Base-by-base conservation (phyloP, 2,888 invertebrate genomes). In the Xylophagus ater region DNA sequence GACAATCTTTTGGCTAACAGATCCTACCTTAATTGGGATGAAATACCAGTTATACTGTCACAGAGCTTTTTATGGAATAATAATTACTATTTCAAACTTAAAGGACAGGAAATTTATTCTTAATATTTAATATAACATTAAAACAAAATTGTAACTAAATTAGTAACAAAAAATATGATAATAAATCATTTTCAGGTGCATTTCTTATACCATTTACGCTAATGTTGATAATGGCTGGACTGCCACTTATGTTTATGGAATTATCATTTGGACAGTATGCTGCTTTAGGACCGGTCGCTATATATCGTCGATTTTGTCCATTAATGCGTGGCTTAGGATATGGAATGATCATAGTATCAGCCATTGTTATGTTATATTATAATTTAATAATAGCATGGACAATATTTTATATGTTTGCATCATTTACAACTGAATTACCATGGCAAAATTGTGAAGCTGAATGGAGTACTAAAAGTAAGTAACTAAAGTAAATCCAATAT, bases 191-290 rank as follows among this genome's bases (percentile, higher is more conserved):
- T 65, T 8, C 66, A 76, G 81, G 84, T 37, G 84, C 84, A 23
- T 87, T 88, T 61, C 72, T 88, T 15, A 81, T 88, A 57, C 87
- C 87, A 8, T 88, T 86, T 58, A 74, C 80, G 41, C 70, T 84
- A 44, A 81, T 86, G 79, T 71, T 88, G 47, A 69, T 86, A 50
- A 76, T 83, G 51, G 82, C 81, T 38, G 85, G 85, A 6, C 66
- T 86, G 38, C 86, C 86, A 18, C 70, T 86, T 6, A 81, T 86
- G 74, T 85, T 85, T 54, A 80, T 85, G 78, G 86, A 87, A 59
- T 66, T 85, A n/a, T 77, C 84, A 0, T 76, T 88, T 45, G 87
- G 87, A 1, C 87, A 88, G 59, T 88, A 81, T 57, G 83, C 82
- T 19, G 81, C 78, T 4, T 58, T 80, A 38, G 81, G 80, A 8